Evolutionary conservation across 2,113 vertebrate genomes (phyloP).

Genomic region (Ptilorrhoa leucosticta): DNA sequence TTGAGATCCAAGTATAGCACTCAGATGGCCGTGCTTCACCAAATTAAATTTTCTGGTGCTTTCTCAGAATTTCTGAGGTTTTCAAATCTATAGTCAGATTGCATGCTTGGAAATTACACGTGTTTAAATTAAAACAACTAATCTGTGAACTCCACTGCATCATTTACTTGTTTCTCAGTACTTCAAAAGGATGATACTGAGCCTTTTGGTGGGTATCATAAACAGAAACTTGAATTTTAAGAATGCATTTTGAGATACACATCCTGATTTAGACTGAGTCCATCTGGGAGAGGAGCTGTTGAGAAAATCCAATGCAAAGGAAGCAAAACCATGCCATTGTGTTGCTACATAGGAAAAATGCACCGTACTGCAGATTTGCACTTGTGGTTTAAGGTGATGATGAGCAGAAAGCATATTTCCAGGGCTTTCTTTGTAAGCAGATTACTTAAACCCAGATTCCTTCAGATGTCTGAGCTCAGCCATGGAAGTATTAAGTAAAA

Average conservation of each 20-base stretch:
- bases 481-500: not conserved
- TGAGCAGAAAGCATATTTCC: not conserved
- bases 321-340: not conserved
- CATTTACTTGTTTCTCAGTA: not conserved
- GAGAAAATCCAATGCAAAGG: not conserved
- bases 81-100: not conserved
- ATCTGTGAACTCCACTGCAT: not conserved
- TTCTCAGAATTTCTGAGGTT: not conserved
- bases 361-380: not conserved
- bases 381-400: not conserved
- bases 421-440: not conserved
- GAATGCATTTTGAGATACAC: not conserved
- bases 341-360: not conserved
- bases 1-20: not conserved
- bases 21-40: not conserved
- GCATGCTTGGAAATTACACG: accelerated
- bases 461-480: slow-evolving; percentile 4
- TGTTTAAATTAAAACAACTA: not conserved
- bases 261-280: not conserved
- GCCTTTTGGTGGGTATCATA: not conserved
- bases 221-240: not conserved
- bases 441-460: not conserved
- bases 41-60: not conserved
- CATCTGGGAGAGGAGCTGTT: not conserved
- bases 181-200: not conserved